Percentiles rank a stretch among this genome's conserved stretches.
Conservation (phyloP, 2,797 vertebrate genomes). For the Xiphophorus birchmanni region DNA sequence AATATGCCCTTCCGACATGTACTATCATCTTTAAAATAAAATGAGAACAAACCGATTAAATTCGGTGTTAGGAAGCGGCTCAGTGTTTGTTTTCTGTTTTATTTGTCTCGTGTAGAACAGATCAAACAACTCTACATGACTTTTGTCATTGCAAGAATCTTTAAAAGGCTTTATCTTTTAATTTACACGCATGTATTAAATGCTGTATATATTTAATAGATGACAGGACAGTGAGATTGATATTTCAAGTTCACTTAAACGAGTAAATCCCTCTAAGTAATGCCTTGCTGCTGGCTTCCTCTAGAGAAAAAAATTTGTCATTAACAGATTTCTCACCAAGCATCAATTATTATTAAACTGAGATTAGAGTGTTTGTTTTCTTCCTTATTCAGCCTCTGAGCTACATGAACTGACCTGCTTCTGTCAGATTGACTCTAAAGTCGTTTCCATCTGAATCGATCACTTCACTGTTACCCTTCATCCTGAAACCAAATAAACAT, state of each 20-base stretch:
- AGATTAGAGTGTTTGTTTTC: not conserved
- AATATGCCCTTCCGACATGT: too few species aligned
- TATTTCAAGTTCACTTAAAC: not conserved
- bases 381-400: not conserved
- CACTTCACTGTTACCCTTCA: not conserved
- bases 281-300: not conserved
- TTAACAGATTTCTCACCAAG: not conserved
- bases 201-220: not conserved
- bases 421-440: constrained; percentile 12
- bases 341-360: not conserved
- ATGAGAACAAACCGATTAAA: not conserved
- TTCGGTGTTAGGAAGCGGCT: not conserved
- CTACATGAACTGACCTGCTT: not conserved
- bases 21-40: not conserved
- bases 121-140: not conserved
- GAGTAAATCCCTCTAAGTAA: not conserved
- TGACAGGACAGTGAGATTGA: not conserved
- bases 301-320: not conserved
- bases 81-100: not conserved
- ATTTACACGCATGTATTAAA: not conserved
- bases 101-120: not conserved
- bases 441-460: not conserved
- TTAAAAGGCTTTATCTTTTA: not conserved
- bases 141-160: not conserved
- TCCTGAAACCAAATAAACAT: not conserved